Conservation (phyloP, 2,797 vertebrate genomes). For the Eulemur albifrons region DNA sequence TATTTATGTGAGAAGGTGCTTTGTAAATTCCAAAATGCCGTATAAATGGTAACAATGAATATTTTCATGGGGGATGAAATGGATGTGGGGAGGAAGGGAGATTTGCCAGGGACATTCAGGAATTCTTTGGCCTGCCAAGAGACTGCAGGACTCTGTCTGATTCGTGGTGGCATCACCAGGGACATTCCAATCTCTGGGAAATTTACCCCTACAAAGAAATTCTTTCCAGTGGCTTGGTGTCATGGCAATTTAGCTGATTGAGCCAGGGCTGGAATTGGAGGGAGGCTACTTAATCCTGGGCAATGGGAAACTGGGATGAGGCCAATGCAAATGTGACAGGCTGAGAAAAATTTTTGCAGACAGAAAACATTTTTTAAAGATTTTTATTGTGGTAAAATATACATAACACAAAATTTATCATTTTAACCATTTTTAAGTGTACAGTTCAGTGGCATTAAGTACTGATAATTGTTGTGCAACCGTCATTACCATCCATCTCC, state of each 20-base stretch:
- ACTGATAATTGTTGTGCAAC: not conserved
- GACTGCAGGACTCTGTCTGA: conserved; percentile 19
- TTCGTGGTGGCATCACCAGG: conserved; percentile 41
- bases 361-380: not conserved
- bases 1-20: not conserved
- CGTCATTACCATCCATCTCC: not conserved
- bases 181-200: conserved; percentile 58
- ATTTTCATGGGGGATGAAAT: conserved; percentile 8
- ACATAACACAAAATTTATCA: not conserved
- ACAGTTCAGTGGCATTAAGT: not conserved
- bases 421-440: not conserved
- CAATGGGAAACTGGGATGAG: conserved; percentile 49
- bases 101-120: conserved; percentile 1
- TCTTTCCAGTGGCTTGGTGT: conserved; percentile 59
- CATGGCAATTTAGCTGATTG: conserved; percentile 46
- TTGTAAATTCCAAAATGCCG: conserved; percentile 11
- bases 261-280: not conserved
- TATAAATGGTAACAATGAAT: not conserved
- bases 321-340: conserved; percentile 51
- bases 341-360: conserved; percentile 25
- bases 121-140: conserved; percentile 28
- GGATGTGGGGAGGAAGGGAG: not conserved
- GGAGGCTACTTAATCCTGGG: conserved; percentile 77
- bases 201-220: conserved; percentile 60
- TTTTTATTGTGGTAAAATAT: conserved; percentile 27